Base-by-base conservation (phyloP, 2,797 vertebrate genomes). In the Ptychobarbus kaznakovi region DNA sequence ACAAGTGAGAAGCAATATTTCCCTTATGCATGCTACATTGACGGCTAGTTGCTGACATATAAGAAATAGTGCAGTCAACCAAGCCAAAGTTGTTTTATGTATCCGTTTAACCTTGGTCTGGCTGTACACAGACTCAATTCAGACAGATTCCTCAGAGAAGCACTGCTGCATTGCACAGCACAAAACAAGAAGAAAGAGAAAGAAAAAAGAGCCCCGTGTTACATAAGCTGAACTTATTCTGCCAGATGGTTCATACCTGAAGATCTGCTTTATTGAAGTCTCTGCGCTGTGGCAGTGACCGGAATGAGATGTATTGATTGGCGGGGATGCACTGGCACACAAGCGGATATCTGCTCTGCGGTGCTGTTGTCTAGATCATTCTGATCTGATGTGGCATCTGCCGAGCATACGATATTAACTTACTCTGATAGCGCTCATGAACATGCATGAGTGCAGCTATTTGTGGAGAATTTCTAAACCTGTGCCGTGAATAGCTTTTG, bases 141-240 rank as follows among this genome's bases (percentile, higher is more conserved):
- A 61, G 42, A 25, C 38, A 2, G 28, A 15, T 77, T 56, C 44
- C 73, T 56, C 28, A 13, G 40, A 20, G 75, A 84, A 49, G 20
- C 73, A 81, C 49, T 32, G 61, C 28, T 65, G 69, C 49, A n/a
- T 75, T 46, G n/a, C 53, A 49, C 20, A 40, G 66, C 10, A 86
- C 49, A 72, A 51, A 83, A 73, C 35, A 15, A 42, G 6, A 70
- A 66, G 32, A 77, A 75, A 46, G 22, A 81, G 22, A 40, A 70
- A 6, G 53, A 66, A 58, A 65, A 58, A 38, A 18, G 22, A 16
- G 25, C 20, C 9, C 66, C 4, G 4, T 25, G 16, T 87, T 86
- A 68, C 56, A 61, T 86, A 84, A 82, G 51, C 46, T 84, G 69
- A 85, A 70, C 76, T 88, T 44, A 81, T 86, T 87, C 80, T 80